Base-by-base conservation (phyloP, 2,113 vertebrate genomes). In the Furnarius figulus region DNA sequence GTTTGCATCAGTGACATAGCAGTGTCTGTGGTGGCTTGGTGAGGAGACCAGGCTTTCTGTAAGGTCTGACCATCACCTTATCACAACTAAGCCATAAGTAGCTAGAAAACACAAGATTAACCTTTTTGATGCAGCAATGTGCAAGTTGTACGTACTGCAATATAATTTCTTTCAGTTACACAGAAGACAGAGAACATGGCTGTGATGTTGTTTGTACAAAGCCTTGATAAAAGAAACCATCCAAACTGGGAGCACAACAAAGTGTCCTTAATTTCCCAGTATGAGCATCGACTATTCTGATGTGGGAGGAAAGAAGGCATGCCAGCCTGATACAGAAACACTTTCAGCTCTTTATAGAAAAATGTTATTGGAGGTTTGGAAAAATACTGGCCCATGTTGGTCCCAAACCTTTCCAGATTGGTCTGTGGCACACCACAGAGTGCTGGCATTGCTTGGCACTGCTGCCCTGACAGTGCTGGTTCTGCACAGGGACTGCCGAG, bases 401-500 rank as follows among this genome's bases (percentile, higher is more conserved):
- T 53, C 56, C 37, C 39, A 89, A 49, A n/a, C 14, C 8, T 59
- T 89, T 67, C 17, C 81, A 53, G 42, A 30, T 85, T 37, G 72
- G 47, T 50, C 63, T 49, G 16, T 46, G 46, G 37, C 42, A 18
- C 56, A 44, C 35, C 28, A 13, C 33, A 25, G 53, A 49, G 17
- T 13, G 22, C 39, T 73, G 65, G 12, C 2, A 0, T 44, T 14
- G 6, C 55, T 40, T 31, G 28, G 33, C 52, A 44, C 49, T 65
- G 5, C 67, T 62, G 50, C 8, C 33, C 10, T 0, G 0, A 40
- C 39, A 74, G 49, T 1, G 5, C 22, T 11, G 3, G 37, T 58
- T 67, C 18, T 74, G 5, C n/a, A 16, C 1, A 33, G 77, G 27
- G n/a, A 39, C 50, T 10, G 4, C 18, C 0, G 13, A 75, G 9